These are phyloP conservation scores for Parascotia fuliginaria DNA, from an alignment of 2,888 invertebrate genomes.

Conservation along the genomic window DNA sequence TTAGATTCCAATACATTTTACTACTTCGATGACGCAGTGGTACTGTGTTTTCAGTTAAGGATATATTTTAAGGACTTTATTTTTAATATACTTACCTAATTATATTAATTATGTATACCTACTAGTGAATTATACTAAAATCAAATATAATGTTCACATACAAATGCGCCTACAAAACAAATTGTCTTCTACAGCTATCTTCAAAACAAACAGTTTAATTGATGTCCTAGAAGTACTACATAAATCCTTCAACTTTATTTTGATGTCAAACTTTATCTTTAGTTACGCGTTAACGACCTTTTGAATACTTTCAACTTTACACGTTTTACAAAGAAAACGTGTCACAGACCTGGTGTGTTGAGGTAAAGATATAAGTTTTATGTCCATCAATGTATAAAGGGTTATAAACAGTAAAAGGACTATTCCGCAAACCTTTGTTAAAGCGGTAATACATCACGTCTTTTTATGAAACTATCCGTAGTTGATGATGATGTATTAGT, in stretches of 20 bases:
- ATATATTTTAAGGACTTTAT: too few relatives aligned
- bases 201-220: slow-evolving; percentile 2
- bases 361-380: slow-evolving; percentile 5
- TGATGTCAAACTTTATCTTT: slow-evolving; percentile 15
- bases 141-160: too few relatives aligned
- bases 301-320: slow-evolving; percentile 11
- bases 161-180: too few relatives aligned
- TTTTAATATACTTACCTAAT: too few relatives aligned
- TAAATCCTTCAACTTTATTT: slow-evolving; percentile 10
- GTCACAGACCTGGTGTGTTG: not conserved
- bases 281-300: not conserved
- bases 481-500: not conserved
- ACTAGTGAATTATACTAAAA: too few relatives aligned
- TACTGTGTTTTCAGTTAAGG: too few relatives aligned
- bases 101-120: too few relatives aligned
- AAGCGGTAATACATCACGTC: not conserved
- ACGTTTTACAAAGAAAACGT: not conserved
- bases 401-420: slow-evolving; percentile 3
- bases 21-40: too few relatives aligned
- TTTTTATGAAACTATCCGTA: not conserved
- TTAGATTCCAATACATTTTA: too few relatives aligned
- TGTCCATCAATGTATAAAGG: slow-evolving; percentile 10
- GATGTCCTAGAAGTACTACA: slow-evolving; percentile 1
- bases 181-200: too few relatives aligned
- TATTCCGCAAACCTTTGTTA: not conserved